phyloP scores from a whole-genome alignment of 1,140 invertebrate species.

The Bacillus rossius region DNA sequence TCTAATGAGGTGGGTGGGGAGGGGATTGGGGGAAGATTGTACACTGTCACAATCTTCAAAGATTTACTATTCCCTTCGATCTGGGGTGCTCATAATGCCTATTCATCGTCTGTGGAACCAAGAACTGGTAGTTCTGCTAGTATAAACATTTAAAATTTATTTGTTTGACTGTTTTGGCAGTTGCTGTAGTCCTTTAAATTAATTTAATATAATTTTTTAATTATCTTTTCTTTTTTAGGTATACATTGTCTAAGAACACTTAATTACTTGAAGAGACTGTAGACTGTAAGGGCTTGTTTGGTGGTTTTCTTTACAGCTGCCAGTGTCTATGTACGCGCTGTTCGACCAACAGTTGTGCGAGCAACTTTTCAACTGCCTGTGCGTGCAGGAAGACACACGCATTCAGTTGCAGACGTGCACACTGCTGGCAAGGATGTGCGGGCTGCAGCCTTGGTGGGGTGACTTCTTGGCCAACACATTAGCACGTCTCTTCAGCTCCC shows the following conservation, averaged over 20 bases:
- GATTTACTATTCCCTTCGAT: no score
- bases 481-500: slow-evolving; percentile 68
- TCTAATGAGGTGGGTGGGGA: no score
- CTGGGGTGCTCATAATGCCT: no score
- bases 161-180: no score
- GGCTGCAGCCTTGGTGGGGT: slow-evolving; percentile 81
- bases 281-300: no score
- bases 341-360: slow-evolving; percentile 57
- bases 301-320: slow-evolving; percentile 33
- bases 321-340: slow-evolving; percentile 46
- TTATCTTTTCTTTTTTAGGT: neutral
- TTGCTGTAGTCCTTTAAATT: no score
- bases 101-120: no score
- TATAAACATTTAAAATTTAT: no score
- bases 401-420: slow-evolving; percentile 68
- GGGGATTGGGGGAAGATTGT: no score
- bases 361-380: slow-evolving; percentile 61
- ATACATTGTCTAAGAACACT: neutral
- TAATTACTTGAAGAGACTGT: no score
- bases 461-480: slow-evolving; percentile 78
- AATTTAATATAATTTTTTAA: neutral
- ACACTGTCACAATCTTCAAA: no score
- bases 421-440: slow-evolving; percentile 72
- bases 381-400: slow-evolving; percentile 54
- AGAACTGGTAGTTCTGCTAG: no score